Base-by-base conservation (phyloP, 2,888 invertebrate species). In the Andrena flavipes region DNA sequence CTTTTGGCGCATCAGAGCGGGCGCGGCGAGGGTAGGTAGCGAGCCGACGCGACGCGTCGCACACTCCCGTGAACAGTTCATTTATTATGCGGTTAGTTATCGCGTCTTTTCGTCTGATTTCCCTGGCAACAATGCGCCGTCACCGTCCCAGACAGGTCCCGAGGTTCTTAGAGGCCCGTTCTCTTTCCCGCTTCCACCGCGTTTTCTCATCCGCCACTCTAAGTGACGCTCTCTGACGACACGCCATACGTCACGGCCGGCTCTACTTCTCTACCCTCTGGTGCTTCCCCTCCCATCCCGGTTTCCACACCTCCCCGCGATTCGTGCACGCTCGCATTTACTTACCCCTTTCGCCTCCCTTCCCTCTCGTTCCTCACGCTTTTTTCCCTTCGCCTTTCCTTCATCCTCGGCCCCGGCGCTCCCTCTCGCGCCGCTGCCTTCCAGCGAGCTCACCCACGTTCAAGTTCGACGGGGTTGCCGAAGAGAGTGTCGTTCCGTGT, bases 71-170 rank as follows among this genome's bases (percentile, higher is more conserved):
- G 92, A 93, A 93, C 93, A 93, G 92, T 94, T 94, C 94, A 94
- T 94, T 94, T 94, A 94, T 94, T 94, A 94, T 94, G 92, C 93
- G 93, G 93, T 94, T 93, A 93, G 94, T 94, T 94, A 94, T 94
- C 94, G 93, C 92, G 92, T 81, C 92, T 93, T 94, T 94, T 94
- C 94, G 94, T 94, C 92, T 93, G 94, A 94, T 94, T 94, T 94
- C 94, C 94, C 93, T 93, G 94, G 92, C 94, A 94, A 94, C 94
- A 94, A 93, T 93, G 93, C 92, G 80, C 85, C 92, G 89, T 90
- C 91, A 91, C 89, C 90, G 89, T 86, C 90, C 90, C 85, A 87
- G 89, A 90, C 89, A 88, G 90, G 84, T 87, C 84, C 73, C 84
- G 75, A 85, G 75, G 84, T 88, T 86, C 90, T 90, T 87, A 90